phyloP scores from a whole-genome alignment of 1,140 invertebrate genomes.

The Mylabris phalerata region DNA sequence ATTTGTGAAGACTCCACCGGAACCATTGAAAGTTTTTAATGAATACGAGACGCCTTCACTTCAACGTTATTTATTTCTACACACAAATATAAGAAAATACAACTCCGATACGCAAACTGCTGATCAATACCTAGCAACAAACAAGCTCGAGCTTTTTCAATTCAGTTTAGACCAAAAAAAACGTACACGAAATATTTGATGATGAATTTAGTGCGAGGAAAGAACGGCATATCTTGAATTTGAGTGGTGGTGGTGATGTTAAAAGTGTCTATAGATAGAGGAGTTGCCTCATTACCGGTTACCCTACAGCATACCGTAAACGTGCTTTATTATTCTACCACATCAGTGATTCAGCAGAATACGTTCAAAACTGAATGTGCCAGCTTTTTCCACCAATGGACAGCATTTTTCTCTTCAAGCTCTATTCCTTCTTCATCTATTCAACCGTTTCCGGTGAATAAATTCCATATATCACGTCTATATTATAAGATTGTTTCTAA shows the following conservation, averaged over 20 bases:
- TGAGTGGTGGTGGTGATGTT: neutral
- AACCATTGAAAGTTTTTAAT: no score
- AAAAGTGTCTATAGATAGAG: conserved; percentile 26
- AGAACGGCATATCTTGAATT: conserved; percentile 20
- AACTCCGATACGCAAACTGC: conserved; percentile 2
- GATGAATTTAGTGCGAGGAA: conserved; percentile 7
- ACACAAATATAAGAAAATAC: conserved; percentile 12
- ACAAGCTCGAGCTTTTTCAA: no score
- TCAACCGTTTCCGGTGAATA: conserved; percentile 16
- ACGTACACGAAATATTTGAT: no score
- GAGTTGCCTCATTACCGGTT: conserved; percentile 26
- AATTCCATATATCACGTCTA: conserved; percentile 16
- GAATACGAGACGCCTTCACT: no score
- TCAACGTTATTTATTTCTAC: neutral
- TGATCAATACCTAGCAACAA: neutral
- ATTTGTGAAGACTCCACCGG: no score
- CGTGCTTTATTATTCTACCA: conserved; percentile 30
- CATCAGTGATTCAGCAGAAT: conserved; percentile 32
- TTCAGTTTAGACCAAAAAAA: conserved; percentile 1
- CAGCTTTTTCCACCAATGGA: conserved; percentile 8
- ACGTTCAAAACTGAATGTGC: conserved; percentile 3
- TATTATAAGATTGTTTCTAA: conserved; percentile 12
- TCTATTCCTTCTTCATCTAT: neutral
- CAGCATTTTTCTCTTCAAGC: conserved; percentile 14
- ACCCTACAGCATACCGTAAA: conserved; percentile 21